Evolutionary conservation across 2,113 vertebrate genomes (phyloP), one percentile per base, ranked within the genome.

Genomic region (Dunckerocampus dactyliophorus): DNA sequence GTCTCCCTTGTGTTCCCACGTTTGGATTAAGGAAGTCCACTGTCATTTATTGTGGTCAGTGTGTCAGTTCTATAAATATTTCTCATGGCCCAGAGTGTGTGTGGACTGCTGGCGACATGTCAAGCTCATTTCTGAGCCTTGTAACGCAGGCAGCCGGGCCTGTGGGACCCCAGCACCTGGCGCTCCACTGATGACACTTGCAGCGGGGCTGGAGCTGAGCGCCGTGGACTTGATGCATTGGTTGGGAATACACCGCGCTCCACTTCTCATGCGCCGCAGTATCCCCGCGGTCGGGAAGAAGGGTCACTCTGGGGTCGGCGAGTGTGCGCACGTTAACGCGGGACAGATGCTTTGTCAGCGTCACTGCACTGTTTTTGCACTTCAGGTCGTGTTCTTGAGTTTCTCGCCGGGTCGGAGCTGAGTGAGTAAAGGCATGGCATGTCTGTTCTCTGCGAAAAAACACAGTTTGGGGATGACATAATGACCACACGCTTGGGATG

Each of bases 271-370:
- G 75, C 62, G 60, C 65, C 75, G 11, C 64, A 28, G 24, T 28
- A 28, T 64, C 67, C 75, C 75, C 67, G 57, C 19, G 79, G 74
- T 66, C 71, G 46, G 46, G 31, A 28, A 16, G 31, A 34, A 0
- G 47, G 82, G 80, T 85, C 81, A 65, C 61, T n/a, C 22, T 59
- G 52, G 70, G 82, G 76, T 78, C 49, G 24, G 24, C 5, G 60
- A 50, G 56, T 59, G 48, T 24, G 63, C 34, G 50, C 11, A 1
- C 70, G 10, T 43, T 87, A 87, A 86, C 76, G 15, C 67, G 46
- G 75, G 74, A 75, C 88, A 87, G 84, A 87, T 88, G 85, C 81
- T 86, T 83, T 77, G 87, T 90, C 87, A 80, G 66, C 79, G 66
- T 63, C 53, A 47, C 47, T 24, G 56, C 20, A n/a, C 69, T 34